Evolutionary conservation across 2,888 invertebrate genomes (phyloP).

Genomic region (Apoda limacodes): DNA sequence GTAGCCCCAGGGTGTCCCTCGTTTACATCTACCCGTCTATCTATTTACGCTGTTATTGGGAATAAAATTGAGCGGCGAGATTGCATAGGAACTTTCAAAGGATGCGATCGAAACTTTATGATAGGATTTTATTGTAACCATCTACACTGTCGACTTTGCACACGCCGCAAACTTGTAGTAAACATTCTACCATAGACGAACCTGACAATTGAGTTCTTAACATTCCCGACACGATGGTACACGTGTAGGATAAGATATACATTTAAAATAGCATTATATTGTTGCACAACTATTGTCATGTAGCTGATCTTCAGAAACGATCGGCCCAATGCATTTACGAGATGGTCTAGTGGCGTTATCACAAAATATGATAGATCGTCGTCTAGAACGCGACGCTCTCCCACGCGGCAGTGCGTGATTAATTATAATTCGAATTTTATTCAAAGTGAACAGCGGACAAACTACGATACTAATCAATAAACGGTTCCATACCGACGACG

Average conservation of each 20-base stretch:
- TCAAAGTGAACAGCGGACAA: conserved; percentile 69
- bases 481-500: conserved; percentile 67
- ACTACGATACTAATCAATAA: conserved; percentile 69
- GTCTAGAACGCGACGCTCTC: conserved; percentile 57
- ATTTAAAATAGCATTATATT: too few species aligned
- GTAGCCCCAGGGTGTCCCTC: conserved; percentile 53
- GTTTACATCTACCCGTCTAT: conserved; percentile 53
- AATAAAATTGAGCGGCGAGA: conserved; percentile 58
- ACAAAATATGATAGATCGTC: conserved; percentile 69
- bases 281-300: neutral
- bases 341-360: conserved; percentile 65
- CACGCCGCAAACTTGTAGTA: conserved; percentile 31
- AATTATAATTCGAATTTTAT: conserved; percentile 71
- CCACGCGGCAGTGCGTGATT: conserved; percentile 65
- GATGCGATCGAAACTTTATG: conserved; percentile 51
- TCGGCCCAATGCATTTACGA: conserved; percentile 56
- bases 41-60: conserved; percentile 56
- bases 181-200: conserved; percentile 24
- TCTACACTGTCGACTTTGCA: conserved; percentile 40
- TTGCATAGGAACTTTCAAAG: conserved; percentile 53
- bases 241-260: conserved; percentile 20
- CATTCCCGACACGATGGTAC: conserved; percentile 18
- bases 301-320: conserved; percentile 34
- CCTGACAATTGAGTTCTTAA: conserved; percentile 33
- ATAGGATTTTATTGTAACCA: conserved; percentile 54